These are phyloP conservation scores for Vireo altiloquus DNA, from an alignment of 2,113 vertebrate genomes.

Conservation along the genomic window DNA sequence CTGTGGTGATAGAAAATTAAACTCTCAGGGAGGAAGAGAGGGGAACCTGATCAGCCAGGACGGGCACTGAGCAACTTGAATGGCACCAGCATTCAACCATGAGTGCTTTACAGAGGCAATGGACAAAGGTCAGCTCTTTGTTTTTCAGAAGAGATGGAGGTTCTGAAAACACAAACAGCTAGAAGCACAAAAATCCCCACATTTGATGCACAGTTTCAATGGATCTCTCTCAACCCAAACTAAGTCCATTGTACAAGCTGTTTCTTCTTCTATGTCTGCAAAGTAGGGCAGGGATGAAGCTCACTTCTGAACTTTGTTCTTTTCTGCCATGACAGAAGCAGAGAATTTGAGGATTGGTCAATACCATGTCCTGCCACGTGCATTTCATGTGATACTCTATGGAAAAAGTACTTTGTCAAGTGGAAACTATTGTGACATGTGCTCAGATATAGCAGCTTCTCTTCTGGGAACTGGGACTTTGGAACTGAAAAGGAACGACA, in stretches of 20 bases:
- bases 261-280: neutral
- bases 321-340: neutral
- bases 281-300: neutral
- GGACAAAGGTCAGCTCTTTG: slow-evolving; percentile 28
- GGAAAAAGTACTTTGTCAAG: neutral
- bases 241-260: neutral
- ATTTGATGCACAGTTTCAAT: neutral
- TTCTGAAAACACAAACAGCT: slow-evolving; percentile 58
- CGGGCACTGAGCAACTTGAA: neutral
- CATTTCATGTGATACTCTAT: neutral
- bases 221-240: neutral
- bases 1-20: neutral
- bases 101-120: neutral
- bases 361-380: neutral
- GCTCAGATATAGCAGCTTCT: neutral
- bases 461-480: neutral
- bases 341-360: neutral
- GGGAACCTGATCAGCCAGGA: neutral
- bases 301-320: neutral
- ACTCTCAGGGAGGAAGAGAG: neutral
- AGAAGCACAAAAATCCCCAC: neutral
- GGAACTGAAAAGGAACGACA: neutral
- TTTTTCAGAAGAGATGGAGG: slow-evolving; percentile 35
- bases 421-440: neutral
- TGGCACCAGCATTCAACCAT: slow-evolving; percentile 33